These are phyloP conservation scores for Caenorhabditis remanei DNA, from an alignment of 1,140 invertebrate genomes.

Conservation along the genomic window DNA sequence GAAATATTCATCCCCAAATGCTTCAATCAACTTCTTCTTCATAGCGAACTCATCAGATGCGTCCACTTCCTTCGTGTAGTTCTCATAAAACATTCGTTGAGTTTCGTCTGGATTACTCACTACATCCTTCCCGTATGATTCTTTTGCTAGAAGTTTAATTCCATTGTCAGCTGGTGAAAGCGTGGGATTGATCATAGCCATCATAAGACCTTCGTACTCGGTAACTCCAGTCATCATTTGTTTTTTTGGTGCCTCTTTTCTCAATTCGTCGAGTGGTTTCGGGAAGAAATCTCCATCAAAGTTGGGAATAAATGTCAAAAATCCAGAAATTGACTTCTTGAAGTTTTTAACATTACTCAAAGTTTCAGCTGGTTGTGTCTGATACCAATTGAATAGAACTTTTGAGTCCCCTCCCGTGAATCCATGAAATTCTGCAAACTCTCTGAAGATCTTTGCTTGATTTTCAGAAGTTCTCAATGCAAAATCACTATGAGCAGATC, in stretches of 20 bases:
- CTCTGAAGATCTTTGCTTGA: constrained; percentile 34
- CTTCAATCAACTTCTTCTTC: constrained; percentile 52
- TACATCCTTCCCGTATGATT: neutral
- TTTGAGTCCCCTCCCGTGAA: constrained; percentile 37
- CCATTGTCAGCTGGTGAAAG: neutral
- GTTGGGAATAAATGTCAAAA: constrained; percentile 55
- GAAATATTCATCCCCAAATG: constrained; percentile 37
- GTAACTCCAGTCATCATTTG: constrained; percentile 66
- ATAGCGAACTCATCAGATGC: neutral
- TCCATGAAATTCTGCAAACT: constrained; percentile 51
- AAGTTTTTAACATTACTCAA: constrained; percentile 20
- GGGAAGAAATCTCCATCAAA: constrained; percentile 74
- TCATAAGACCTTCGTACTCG: constrained; percentile 72
- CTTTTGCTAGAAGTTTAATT: neutral
- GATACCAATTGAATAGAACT: constrained; percentile 51
- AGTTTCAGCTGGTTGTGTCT: constrained; percentile 47
- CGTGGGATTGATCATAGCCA: constrained; percentile 49
- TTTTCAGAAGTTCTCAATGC: constrained; percentile 59
- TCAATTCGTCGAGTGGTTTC: constrained; percentile 66
- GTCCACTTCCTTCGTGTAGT: neutral
- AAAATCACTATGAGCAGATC: constrained; percentile 69
- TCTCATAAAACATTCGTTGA: constrained; percentile 39
- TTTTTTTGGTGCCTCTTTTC: constrained; percentile 70
- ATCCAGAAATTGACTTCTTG: constrained; percentile 10
- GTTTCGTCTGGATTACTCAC: constrained; percentile 27